These are phyloP conservation scores for Agrilus biguttatus DNA, from an alignment of 2,888 invertebrate genomes.

Conservation along the genomic window DNA sequence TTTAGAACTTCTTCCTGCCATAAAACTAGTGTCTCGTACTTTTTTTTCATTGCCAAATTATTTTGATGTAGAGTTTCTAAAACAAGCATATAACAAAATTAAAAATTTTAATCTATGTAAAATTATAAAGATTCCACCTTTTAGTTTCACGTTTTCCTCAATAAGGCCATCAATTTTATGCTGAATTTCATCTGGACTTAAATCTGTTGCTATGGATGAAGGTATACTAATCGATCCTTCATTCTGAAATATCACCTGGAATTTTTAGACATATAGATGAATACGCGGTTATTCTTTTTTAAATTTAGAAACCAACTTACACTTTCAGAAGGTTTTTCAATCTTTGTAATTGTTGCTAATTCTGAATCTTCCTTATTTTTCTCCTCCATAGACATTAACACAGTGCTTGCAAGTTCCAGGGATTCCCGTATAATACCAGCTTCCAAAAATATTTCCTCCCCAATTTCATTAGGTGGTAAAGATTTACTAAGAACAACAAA, in stretches of 20 bases:
- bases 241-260: background rate
- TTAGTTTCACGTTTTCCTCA: conserved; percentile 20
- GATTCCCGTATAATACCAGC: conserved; percentile 8
- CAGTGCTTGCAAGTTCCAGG: background rate
- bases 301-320: too few relatives aligned
- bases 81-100: conserved; percentile 16
- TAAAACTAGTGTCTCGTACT: conserved; percentile 42
- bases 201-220: conserved; percentile 1
- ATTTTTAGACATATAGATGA: too few relatives aligned
- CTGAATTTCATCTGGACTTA: conserved; percentile 20
- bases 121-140: conserved; percentile 11
- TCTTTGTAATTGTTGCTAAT: too few relatives aligned
- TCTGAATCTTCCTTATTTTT: too few relatives aligned
- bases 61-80: conserved; percentile 50
- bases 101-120: background rate
- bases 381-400: background rate
- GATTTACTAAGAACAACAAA: conserved; percentile 21
- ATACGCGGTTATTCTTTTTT: too few relatives aligned
- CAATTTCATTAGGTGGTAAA: conserved; percentile 4
- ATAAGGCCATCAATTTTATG: conserved; percentile 19
- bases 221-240: background rate
- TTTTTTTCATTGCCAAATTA: conserved; percentile 51
- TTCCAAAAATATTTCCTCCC: conserved; percentile 2
- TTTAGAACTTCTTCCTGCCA: conserved; percentile 52
- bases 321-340: too few relatives aligned